These are phyloP conservation scores for Catostylus mosaicus DNA, from an alignment of 30 jellyfish, hydroid and myxozoan species.

Conservation along the genomic window DNA sequence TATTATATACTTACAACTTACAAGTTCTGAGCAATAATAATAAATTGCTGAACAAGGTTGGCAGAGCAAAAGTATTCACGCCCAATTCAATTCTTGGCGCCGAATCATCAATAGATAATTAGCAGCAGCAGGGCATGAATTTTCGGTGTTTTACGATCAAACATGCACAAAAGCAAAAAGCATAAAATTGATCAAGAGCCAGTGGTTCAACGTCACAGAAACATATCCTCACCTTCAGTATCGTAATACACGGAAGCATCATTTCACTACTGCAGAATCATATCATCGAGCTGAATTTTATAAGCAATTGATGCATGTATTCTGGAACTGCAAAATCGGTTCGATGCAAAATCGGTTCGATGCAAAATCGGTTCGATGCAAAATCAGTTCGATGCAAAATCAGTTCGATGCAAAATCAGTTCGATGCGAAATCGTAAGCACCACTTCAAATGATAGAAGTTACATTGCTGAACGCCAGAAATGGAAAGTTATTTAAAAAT, in stretches of 20 bases:
- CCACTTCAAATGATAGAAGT: slow-evolving; percentile 44
- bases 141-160: slow-evolving; percentile 7
- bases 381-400: too few species aligned
- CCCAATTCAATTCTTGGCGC: too few species aligned
- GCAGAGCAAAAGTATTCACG: too few species aligned
- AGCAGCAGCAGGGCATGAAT: too few species aligned
- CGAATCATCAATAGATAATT: too few species aligned
- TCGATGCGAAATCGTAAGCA: slow-evolving; percentile 36
- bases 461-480: slow-evolving; percentile 30
- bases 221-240: slow-evolving; percentile 32
- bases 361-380: slow-evolving; percentile 29
- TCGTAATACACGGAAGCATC: slow-evolving; percentile 18
- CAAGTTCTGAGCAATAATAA: background rate
- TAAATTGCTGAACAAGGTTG: slow-evolving; percentile 18
- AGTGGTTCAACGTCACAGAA: slow-evolving; percentile 21
- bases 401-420: too few species aligned
- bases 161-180: slow-evolving; percentile 29
- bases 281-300: slow-evolving; percentile 5
- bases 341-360: too few species aligned
- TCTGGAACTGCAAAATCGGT: slow-evolving; percentile 22
- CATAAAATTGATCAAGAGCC: slow-evolving; percentile 39
- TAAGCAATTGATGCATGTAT: slow-evolving; percentile 45
- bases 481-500: slow-evolving; percentile 22
- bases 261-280: slow-evolving; percentile 11
- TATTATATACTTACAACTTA: background rate